A percentile compares a stretch with the other conserved stretches of the same genome.
Evolutionary conservation across 1,140 invertebrate genomes (phyloP).

Genomic region (Dendroctonus valens): DNA sequence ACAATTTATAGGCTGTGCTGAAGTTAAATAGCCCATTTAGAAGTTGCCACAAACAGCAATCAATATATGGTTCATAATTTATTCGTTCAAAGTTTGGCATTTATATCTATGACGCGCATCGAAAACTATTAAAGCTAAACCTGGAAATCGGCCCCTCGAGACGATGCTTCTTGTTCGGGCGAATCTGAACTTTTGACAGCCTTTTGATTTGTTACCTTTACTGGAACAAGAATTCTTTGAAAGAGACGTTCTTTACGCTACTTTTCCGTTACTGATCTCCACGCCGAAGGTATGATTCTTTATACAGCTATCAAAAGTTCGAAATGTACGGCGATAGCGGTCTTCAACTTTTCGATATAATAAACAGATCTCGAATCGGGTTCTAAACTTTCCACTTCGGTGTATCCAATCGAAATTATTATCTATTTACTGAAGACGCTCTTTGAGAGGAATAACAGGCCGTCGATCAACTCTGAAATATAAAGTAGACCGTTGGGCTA

Average conservation of each 20-base stretch:
- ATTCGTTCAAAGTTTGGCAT: constrained; percentile 3
- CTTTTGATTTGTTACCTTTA: constrained; percentile 19
- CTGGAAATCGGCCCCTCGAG: constrained; percentile 16
- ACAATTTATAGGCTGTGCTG: neutral
- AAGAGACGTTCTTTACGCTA: constrained; percentile 9
- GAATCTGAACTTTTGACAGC: constrained; percentile 12
- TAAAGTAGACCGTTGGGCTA: too few species aligned
- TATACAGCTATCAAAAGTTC: constrained; percentile 19
- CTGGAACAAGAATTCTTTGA: constrained; percentile 8
- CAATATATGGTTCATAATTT: constrained; percentile 12
- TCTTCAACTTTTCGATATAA: constrained; percentile 14
- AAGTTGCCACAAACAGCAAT: constrained; percentile 5
- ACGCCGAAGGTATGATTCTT: constrained; percentile 3
- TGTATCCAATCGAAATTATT: neutral
- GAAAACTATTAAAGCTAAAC: constrained; percentile 21
- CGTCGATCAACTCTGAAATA: too few species aligned
- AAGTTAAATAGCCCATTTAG: neutral
- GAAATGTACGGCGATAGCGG: constrained; percentile 15
- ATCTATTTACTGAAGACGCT: too few species aligned
- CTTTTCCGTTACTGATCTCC: constrained; percentile 4
- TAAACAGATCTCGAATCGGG: constrained; percentile 8
- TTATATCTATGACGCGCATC: constrained; percentile 12
- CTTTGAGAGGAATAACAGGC: too few species aligned
- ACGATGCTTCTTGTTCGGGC: constrained; percentile 12
- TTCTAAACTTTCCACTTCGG: constrained; percentile 2